Evolutionary conservation across 2,113 vertebrate species (phyloP).

Genomic region (Macquaria ambigua): DNA sequence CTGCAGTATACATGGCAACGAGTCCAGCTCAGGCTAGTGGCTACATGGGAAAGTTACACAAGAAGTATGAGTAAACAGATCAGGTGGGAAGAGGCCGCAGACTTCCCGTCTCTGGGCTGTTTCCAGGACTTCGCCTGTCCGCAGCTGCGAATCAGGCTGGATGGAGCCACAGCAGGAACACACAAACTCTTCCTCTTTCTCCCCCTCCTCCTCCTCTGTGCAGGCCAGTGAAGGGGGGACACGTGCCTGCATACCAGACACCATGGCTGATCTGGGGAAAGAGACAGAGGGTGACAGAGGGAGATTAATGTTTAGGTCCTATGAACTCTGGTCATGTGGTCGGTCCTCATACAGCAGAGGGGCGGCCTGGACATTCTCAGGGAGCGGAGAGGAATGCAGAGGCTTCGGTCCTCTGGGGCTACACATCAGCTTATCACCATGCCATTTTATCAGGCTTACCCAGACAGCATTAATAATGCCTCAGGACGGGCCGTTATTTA

Average conservation of each 20-base stretch:
- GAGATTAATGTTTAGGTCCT: slow-evolving; percentile 66
- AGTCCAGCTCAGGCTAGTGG: slow-evolving; percentile 41
- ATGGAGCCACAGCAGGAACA: slow-evolving; percentile 44
- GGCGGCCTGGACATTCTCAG: slow-evolving; percentile 49
- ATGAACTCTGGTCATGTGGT: slow-evolving; percentile 45
- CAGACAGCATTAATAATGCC: slow-evolving; percentile 64
- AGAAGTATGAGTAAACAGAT: slow-evolving; percentile 61
- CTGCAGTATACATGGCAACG: slow-evolving; percentile 56
- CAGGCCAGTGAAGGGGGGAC: slow-evolving; percentile 58
- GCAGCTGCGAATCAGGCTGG: slow-evolving; percentile 53
- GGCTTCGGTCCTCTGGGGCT: slow-evolving; percentile 17
- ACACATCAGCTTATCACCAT: slow-evolving; percentile 63
- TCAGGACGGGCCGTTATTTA: slow-evolving; percentile 43
- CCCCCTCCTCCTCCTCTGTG: slow-evolving; percentile 56
- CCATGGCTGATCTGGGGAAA: slow-evolving; percentile 75
- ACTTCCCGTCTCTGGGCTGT: slow-evolving; percentile 53
- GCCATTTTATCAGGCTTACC: slow-evolving; percentile 57
- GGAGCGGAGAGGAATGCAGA: slow-evolving; percentile 50
- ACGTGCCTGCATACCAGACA: slow-evolving; percentile 79
- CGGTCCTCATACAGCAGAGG: neutral
- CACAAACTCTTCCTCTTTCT: slow-evolving; percentile 40
- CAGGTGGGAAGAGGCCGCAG: slow-evolving; percentile 46
- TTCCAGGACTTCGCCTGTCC: slow-evolving; percentile 49
- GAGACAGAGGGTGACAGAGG: slow-evolving; percentile 67
- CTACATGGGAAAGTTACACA: slow-evolving; percentile 74